A percentile compares a stretch with the other conserved stretches of the same genome.
Evolutionary conservation across 2,888 invertebrate species (phyloP).

Genomic region (Drosophila antonietae): DNA sequence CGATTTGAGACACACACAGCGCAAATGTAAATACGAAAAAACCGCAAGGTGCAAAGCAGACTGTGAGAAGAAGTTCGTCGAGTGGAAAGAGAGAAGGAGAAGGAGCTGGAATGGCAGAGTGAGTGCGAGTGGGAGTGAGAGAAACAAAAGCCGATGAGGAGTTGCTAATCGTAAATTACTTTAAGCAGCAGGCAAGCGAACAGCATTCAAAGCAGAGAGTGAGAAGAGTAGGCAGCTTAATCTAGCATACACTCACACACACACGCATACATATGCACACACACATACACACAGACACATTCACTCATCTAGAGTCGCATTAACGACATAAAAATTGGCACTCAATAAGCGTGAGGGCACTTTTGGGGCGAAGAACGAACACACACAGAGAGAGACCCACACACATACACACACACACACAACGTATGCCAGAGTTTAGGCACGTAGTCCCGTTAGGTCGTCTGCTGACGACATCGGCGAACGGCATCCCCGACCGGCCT

Average conservation of each 20-base stretch:
- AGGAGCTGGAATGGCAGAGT: too few species aligned
- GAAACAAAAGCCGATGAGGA: conserved; percentile 1
- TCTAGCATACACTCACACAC: conserved; percentile 31
- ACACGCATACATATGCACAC: conserved; percentile 4
- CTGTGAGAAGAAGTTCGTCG: not conserved
- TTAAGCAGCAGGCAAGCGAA: conserved; percentile 36
- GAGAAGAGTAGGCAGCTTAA: conserved; percentile 34
- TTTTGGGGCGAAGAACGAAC: conserved; percentile 45
- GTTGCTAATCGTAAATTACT: conserved; percentile 69
- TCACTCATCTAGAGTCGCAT: conserved; percentile 41
- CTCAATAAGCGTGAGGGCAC: conserved; percentile 70
- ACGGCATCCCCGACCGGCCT: conserved; percentile 8
- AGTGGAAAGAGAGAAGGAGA: conserved; percentile 3
- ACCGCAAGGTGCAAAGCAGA: conserved; percentile 55
- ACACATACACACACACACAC: not conserved
- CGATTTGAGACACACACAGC: conserved; percentile 59
- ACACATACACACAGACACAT: conserved; percentile 2
- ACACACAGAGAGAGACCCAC: not conserved
- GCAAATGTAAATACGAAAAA: conserved; percentile 62
- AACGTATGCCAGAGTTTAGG: conserved; percentile 12
- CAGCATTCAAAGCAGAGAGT: conserved; percentile 17
- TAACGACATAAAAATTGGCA: conserved; percentile 73
- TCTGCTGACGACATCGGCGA: conserved; percentile 38
- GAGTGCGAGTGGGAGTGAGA: not conserved
- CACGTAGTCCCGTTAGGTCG: conserved; percentile 42